Base-by-base conservation (phyloP, 2,888 invertebrate species). In the Cheilosia pagana region DNA sequence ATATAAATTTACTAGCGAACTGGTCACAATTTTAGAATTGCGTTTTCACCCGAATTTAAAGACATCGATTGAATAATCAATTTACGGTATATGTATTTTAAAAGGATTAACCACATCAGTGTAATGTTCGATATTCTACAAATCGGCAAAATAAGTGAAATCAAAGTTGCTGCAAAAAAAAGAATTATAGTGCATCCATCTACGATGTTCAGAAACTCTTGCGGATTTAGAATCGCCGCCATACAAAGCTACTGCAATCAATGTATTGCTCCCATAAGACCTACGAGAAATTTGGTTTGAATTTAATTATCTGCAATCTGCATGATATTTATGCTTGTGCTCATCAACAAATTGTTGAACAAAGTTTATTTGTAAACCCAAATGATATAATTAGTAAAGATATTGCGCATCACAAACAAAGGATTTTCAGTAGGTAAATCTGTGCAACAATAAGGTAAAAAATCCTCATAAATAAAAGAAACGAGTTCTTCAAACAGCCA, bases 111-210 rank as follows among this genome's bases (percentile, higher is more conserved):
- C 41, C 48, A 65, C 53, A 71, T 65, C 68, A 85, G 74, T 85
- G 85, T 85, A 65, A 85, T 85, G 85, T 81, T 41, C 81, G 65
- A 70, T 85, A 81, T 50, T 70, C 70, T 71, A 71, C 70, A 71
- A 71, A 70, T 81, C 43, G 85, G 60, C 12, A 75, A 81, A 81
- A 71, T 60, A 60, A 81, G 75, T 70, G 88, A 89, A 87, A 89
- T 89, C 74, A 89, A 89, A 88, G 89, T 90, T 70, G 89, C 96
- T 87, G 96, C 96, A 92, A 95, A 96, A 95, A 97, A 96, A 95
- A 96, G 96, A 94, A 95, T 96, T 93, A 95, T 96, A 93, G 95
- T 96, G 94, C 96, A 96, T 93, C 96, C 96, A 89, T 95, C 95
- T 93, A 96, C 96, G 93, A 96, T 97, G 96, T 95, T 95, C 94